These are phyloP conservation scores for Malacoraja senta DNA, from an alignment of 2,797 vertebrate species.

Conservation along the genomic window DNA sequence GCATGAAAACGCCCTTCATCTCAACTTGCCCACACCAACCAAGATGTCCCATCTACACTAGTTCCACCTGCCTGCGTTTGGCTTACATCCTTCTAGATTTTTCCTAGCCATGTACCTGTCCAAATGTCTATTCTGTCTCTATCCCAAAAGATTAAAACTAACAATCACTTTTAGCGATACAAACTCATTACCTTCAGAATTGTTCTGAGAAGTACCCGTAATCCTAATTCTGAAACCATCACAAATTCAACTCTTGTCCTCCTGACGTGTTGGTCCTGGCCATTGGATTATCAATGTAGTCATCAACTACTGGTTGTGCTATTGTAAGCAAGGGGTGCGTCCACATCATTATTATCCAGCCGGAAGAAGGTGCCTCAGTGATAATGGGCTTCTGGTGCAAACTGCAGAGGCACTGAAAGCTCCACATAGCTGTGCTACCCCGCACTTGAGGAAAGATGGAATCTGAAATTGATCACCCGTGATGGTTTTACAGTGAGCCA, in stretches of 20 bases:
- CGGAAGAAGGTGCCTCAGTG: background rate
- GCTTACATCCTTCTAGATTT: too few species aligned
- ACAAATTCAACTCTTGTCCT: background rate
- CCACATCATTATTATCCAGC: too few species aligned
- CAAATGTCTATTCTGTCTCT: too few species aligned
- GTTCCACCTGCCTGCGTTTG: too few species aligned
- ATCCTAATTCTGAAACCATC: background rate
- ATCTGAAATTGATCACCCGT: background rate
- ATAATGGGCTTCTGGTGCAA: too few species aligned
- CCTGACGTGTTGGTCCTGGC: background rate
- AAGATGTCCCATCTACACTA: too few species aligned
- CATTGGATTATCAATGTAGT: background rate
- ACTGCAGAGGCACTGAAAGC: background rate
- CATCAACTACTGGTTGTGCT: background rate
- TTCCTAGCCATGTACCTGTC: too few species aligned
- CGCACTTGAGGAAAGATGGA: background rate
- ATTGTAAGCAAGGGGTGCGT: background rate
- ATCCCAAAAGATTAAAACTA: background rate
- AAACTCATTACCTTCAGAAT: background rate
- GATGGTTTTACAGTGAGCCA: background rate
- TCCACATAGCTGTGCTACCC: background rate
- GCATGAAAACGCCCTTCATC: too few species aligned
- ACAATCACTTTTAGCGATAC: background rate
- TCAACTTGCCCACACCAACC: too few species aligned
- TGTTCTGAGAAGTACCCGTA: too few species aligned